Conservation (phyloP, 2,888 invertebrate genomes). For the Pristionchus arcanus region DNA sequence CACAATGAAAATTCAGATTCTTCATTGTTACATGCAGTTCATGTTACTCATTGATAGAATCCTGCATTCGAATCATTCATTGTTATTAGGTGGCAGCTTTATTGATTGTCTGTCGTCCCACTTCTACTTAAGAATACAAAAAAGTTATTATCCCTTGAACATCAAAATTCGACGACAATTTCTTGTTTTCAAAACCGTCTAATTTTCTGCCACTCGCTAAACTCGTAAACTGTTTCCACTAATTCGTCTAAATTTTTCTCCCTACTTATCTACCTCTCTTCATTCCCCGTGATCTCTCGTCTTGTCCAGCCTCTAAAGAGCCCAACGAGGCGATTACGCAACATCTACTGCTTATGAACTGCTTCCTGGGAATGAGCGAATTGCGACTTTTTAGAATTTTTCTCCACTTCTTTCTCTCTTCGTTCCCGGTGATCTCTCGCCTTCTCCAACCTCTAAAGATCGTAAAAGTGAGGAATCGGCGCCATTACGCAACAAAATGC, state of each 20-base stretch:
- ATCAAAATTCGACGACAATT: not conserved
- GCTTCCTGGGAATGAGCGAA: too few species aligned
- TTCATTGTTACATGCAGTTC: too few species aligned
- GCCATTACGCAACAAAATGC: not conserved
- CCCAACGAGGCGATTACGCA: too few species aligned
- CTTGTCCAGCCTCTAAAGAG: not conserved
- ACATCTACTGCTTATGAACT: too few species aligned
- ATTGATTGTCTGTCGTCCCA: too few species aligned
- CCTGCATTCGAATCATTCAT: too few species aligned
- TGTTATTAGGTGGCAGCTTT: too few species aligned
- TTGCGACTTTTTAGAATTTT: too few species aligned
- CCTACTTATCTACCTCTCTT: not conserved
- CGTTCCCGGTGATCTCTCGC: not conserved
- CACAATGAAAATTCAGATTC: too few species aligned
- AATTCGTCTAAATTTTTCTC: not conserved
- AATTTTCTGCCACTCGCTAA: not conserved
- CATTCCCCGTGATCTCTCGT: not conserved
- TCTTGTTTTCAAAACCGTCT: conserved; percentile 27
- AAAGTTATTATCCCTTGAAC: not conserved
- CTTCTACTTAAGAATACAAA: too few species aligned
- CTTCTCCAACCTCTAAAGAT: not conserved
- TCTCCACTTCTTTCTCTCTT: too few species aligned
- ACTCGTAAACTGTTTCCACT: not conserved
- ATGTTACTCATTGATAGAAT: too few species aligned
- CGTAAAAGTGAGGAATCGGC: not conserved